phyloP scores from a whole-genome alignment of 1,140 invertebrate species.

The Drosophila bipectinata region DNA sequence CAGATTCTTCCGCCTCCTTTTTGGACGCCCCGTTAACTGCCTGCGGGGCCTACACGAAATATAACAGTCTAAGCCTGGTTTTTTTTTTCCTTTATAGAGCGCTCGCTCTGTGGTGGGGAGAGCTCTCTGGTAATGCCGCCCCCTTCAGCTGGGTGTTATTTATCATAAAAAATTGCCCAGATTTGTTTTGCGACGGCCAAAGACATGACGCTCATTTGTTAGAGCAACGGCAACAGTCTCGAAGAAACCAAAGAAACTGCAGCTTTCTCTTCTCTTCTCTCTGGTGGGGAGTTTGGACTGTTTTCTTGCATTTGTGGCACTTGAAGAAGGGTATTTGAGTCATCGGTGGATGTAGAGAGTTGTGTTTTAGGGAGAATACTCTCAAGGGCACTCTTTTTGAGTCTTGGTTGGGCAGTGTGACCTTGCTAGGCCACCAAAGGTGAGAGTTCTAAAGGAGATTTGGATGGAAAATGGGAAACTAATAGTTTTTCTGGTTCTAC shows the following conservation, averaged over 20 bases:
- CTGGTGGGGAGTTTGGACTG: neutral
- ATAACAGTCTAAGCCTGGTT: slow-evolving; percentile 42
- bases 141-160: slow-evolving; percentile 61
- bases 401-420: no score
- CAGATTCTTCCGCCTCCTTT: neutral
- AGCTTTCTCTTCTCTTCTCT: slow-evolving; percentile 7
- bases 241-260: neutral
- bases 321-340: neutral
- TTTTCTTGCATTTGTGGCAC: neutral
- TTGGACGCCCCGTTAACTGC: slow-evolving; percentile 61
- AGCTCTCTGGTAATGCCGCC: slow-evolving; percentile 2
- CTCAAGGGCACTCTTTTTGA: no score
- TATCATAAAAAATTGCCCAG: slow-evolving; percentile 82
- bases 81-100: neutral
- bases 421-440: no score
- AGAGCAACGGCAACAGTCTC: slow-evolving; percentile 51
- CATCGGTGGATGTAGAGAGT: no score
- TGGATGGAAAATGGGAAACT: no score
- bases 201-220: slow-evolving; percentile 81
- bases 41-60: slow-evolving; percentile 64
- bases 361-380: no score
- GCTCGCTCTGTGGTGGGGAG: neutral
- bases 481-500: no score
- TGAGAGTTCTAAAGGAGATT: no score
- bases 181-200: slow-evolving; percentile 81